These are phyloP conservation scores for Porites australiensis DNA, from an alignment of 64 coral and sea anemone species.

Conservation along the genomic window DNA sequence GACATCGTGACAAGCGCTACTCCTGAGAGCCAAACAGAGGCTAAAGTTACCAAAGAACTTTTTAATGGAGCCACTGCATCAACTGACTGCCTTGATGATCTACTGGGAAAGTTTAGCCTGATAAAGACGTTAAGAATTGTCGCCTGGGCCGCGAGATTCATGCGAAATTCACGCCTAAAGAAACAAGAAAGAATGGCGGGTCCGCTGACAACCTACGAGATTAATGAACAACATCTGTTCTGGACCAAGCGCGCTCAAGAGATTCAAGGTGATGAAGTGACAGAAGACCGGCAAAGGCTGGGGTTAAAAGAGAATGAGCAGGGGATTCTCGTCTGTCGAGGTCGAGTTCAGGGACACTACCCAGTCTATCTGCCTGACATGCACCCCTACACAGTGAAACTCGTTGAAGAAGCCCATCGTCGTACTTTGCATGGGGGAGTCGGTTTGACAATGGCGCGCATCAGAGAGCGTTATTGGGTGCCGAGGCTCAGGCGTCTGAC, in stretches of 20 bases:
- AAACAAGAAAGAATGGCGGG: too few relatives aligned
- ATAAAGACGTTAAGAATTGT: background rate
- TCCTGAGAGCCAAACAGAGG: background rate
- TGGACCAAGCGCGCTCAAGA: too few relatives aligned
- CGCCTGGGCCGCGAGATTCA: background rate
- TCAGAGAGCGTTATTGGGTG: too few relatives aligned
- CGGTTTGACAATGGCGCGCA: constrained; percentile 21
- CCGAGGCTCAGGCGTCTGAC: too few relatives aligned
- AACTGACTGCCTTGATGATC: background rate
- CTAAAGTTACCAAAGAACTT: constrained; percentile 16
- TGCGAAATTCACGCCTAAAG: background rate
- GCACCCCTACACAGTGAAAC: constrained; percentile 25
- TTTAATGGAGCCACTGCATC: constrained; percentile 19
- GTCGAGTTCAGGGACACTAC: constrained; percentile 24
- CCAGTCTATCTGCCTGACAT: constrained; percentile 43
- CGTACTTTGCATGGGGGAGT: constrained; percentile 55
- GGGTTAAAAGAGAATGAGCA: constrained; percentile 41
- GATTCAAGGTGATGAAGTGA: constrained; percentile 4
- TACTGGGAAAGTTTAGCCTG: background rate
- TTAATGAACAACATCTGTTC: too few relatives aligned
- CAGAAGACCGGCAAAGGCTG: constrained; percentile 28
- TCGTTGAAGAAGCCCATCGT: constrained; percentile 48
- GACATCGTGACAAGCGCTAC: constrained; percentile 4
- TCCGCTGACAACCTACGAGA: too few relatives aligned
- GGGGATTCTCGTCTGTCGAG: constrained; percentile 22